Percentiles rank a stretch among this genome's conserved stretches.
phyloP scores from a whole-genome alignment of 1,140 invertebrate species.

The Uloborus diversus region DNA sequence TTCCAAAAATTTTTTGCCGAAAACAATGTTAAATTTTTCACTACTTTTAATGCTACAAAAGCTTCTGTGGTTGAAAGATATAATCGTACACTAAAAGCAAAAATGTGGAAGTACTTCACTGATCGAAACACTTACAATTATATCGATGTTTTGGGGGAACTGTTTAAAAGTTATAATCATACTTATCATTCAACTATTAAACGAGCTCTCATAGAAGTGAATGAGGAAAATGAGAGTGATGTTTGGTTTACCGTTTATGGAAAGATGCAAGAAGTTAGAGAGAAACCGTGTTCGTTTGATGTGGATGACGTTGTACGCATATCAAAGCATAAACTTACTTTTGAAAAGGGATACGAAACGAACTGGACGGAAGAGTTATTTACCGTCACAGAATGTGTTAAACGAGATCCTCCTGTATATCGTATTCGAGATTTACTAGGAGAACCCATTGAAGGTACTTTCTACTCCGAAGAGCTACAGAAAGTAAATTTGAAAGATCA shows the following conservation, averaged over 20 bases:
- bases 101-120: conserved; percentile 66
- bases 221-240: not conserved
- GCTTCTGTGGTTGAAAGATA: conserved; percentile 67
- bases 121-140: conserved; percentile 59
- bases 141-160: not conserved
- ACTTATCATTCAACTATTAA: not conserved
- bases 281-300: conserved; percentile 57
- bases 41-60: conserved; percentile 65
- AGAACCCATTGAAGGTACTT: conserved; percentile 32
- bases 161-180: not conserved
- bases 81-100: conserved; percentile 67
- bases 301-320: conserved; percentile 60
- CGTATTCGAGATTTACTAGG: conserved; percentile 27
- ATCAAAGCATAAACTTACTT: conserved; percentile 34
- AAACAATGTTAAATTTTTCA: conserved; percentile 66
- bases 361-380: conserved; percentile 51
- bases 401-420: conserved; percentile 18
- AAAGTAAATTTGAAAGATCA: not conserved
- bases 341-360: conserved; percentile 21
- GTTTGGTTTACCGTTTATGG: not conserved
- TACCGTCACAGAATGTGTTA: not conserved
- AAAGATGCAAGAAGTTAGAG: not conserved
- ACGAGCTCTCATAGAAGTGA: not conserved
- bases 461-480: conserved; percentile 12
- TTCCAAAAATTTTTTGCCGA: conserved; percentile 61